Percentiles rank a stretch among this genome's conserved stretches.
Evolutionary conservation across 2,888 invertebrate species (phyloP).

Genomic region (Thymelicus sylvestris): DNA sequence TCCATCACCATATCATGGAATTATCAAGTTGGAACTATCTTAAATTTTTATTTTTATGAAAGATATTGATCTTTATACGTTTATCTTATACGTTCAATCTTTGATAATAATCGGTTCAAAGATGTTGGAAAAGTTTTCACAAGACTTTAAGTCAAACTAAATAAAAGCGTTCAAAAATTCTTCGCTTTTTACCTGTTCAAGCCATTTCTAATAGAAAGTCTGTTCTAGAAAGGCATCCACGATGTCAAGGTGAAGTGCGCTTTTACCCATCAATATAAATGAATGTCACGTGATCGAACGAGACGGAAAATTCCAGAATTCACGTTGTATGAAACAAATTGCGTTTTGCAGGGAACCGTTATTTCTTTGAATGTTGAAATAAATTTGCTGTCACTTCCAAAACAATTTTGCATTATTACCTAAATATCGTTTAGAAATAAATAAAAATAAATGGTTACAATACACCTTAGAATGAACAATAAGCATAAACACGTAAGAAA

Average conservation of each 20-base stretch:
- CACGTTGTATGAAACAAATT: conserved; percentile 18
- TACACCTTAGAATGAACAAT: too few species aligned
- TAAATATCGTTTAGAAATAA: too few species aligned
- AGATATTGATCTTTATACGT: too few species aligned
- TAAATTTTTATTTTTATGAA: too few species aligned
- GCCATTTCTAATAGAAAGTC: conserved; percentile 13
- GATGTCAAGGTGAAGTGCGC: conserved; percentile 28
- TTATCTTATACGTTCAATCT: too few species aligned
- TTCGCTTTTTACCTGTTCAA: background rate
- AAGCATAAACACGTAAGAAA: too few species aligned
- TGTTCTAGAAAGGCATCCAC: conserved; percentile 8
- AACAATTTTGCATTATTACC: background rate
- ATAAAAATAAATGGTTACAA: too few species aligned
- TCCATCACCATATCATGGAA: too few species aligned
- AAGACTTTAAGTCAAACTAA: too few species aligned
- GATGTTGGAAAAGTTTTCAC: too few species aligned
- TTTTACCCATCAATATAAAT: conserved; percentile 36
- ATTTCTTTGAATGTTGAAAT: conserved; percentile 2
- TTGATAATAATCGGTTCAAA: too few species aligned
- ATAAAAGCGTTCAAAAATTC: background rate
- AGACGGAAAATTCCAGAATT: conserved; percentile 19
- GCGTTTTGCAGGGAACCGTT: conserved; percentile 12
- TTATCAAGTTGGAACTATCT: too few species aligned
- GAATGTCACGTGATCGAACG: conserved; percentile 33
- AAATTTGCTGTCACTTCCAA: background rate